These are phyloP conservation scores for Nerophis lumbriciformis DNA, from an alignment of 2,113 vertebrate genomes.

Conservation along the genomic window DNA sequence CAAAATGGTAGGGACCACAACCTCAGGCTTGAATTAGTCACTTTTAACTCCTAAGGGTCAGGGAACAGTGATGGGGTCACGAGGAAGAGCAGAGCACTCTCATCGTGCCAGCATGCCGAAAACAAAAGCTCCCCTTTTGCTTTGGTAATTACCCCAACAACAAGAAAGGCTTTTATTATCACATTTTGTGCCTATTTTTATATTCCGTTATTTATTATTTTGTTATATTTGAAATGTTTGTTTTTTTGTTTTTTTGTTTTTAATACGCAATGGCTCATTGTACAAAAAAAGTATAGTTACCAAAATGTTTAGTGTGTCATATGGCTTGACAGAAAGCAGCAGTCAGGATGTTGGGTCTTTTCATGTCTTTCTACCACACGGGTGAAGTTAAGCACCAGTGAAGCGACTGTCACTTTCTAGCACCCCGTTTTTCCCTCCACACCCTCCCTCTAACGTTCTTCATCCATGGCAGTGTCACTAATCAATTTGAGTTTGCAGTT, in stretches of 20 bases:
- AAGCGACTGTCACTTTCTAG: not conserved
- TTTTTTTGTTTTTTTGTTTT: constrained; percentile 16
- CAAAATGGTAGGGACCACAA: constrained; percentile 7
- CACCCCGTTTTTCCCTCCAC: constrained; percentile 4
- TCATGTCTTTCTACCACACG: constrained; percentile 26
- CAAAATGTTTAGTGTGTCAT: constrained; percentile 19
- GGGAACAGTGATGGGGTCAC: constrained; percentile 22
- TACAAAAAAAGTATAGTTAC: constrained; percentile 6
- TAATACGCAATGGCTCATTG: constrained; percentile 29
- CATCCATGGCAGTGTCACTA: not conserved
- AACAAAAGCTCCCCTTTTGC: constrained; percentile 27
- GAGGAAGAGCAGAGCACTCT: constrained; percentile 28
- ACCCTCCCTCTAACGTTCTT: not conserved
- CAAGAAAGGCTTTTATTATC: constrained; percentile 53
- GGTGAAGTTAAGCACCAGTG: constrained; percentile 3
- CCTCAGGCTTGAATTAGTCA: constrained; percentile 9
- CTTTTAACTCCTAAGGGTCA: constrained; percentile 54
- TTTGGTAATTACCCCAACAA: constrained; percentile 22
- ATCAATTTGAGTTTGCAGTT: constrained; percentile 22
- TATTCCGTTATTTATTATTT: constrained; percentile 44
- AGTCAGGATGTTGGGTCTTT: constrained; percentile 10
- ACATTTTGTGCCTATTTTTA: constrained; percentile 52
- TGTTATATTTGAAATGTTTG: constrained; percentile 43
- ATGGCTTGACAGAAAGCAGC: constrained; percentile 6
- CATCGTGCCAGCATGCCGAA: constrained; percentile 4